phyloP scores from a whole-genome alignment of 30 jellyfish, hydroid and myxozoan genomes.

The Pelagia noctiluca region DNA sequence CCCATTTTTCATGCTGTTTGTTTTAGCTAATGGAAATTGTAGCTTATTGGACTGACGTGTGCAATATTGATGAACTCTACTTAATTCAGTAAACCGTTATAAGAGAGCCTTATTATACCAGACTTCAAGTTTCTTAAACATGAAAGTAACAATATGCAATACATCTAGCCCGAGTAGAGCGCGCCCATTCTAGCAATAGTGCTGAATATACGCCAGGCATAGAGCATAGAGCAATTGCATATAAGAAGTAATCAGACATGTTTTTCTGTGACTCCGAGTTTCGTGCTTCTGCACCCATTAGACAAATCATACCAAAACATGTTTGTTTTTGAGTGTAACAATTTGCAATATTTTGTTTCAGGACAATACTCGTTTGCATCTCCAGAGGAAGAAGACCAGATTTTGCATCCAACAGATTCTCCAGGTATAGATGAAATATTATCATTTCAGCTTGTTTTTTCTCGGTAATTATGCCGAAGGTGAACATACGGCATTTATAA shows the following conservation, averaged over 20 bases:
- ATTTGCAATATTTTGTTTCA: background rate
- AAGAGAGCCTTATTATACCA: too few relatives aligned
- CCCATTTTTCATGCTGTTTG: background rate
- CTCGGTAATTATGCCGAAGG: too few relatives aligned
- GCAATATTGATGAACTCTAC: too few relatives aligned
- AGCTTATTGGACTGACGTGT: too few relatives aligned
- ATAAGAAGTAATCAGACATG: background rate
- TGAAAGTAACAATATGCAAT: too few relatives aligned
- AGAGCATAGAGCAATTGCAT: background rate
- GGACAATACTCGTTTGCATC: conserved; percentile 78
- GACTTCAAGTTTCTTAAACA: too few relatives aligned
- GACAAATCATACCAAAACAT: background rate
- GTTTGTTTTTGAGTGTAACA: background rate
- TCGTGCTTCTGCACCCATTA: background rate
- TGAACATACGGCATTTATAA: too few relatives aligned
- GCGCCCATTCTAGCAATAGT: too few relatives aligned
- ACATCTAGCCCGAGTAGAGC: too few relatives aligned
- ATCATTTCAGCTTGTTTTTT: conserved; percentile 35
- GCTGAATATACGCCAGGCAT: background rate
- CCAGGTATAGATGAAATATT: conserved; percentile 29
- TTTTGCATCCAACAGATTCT: conserved; percentile 53
- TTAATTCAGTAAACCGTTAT: too few relatives aligned
- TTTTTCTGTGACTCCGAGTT: background rate
- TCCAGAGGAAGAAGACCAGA: conserved; percentile 66
- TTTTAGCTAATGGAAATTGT: too few relatives aligned